Evolutionary conservation across 2,888 invertebrate genomes (phyloP), one percentile per base, ranked within the genome.

Genomic region (Oscheius myriophilus): DNA sequence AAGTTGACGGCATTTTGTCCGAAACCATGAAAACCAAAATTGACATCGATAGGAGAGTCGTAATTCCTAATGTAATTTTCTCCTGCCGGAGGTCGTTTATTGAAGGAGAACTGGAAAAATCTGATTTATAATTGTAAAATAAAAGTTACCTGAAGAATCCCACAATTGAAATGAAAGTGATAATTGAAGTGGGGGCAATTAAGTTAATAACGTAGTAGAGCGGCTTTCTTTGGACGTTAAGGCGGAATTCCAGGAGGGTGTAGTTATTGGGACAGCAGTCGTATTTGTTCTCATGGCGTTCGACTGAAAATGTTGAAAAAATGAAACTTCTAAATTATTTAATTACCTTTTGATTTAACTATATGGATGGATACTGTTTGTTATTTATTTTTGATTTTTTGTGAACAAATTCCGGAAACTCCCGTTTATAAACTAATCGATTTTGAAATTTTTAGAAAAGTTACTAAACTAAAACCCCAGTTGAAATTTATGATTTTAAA

Each of bases 1-100:
- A 88, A 0, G 88, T 88, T 4, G 87, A 87, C 0, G 88, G 88
- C 88, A 88, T 88, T 65, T 87, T 87, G 70, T 79, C 79, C 14
- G 76, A 75, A 0, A 79, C 78, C 68, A 88, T 85, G 67, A 88
- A 84, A 84, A 88, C 87, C 69, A 88, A 86, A 65, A 88, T 88
- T 0, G 88, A 87, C 82, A 88, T 88, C 4, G 88, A 76, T 14
- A 79, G 72, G 1, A 84, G 69, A 0, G 84, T 84, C 2, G 84
- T 84, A 58, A 84, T 84, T 12, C 84, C 84, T 25, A 84, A 71
- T 11, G 81, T 81, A 41, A 84, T 82, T 67, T 84, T 82, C 69
- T 84, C 84, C 55, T 84, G 75, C 1, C 84, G 69, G 21, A 80
- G 75, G 39, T 82, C 83, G 55, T 80, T 81, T 4, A 82, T 78